Base-by-base conservation (phyloP, 2,113 vertebrate genomes). In the Plecotus auritus region DNA sequence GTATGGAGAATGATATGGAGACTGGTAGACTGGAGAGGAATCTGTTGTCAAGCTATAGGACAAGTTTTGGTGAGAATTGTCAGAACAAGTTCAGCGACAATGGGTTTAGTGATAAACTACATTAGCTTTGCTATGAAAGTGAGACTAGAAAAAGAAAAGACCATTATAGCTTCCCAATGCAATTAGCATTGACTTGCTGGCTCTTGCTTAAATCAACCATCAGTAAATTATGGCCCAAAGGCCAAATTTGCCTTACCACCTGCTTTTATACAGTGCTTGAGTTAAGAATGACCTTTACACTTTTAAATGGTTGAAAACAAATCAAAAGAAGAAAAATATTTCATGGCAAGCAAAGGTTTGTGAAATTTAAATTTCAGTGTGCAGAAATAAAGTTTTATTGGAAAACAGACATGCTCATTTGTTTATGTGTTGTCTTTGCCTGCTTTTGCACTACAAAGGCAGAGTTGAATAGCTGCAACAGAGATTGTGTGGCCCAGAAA, bases 271-370 rank as follows among this genome's bases (percentile, higher is more conserved):
- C n/a, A 37, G 28, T 59, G 18, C 49, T 73, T 37, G 45, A 78
- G 30, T n/a, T 83, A 91, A 88, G 56, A 93, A 51, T 64, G 14
- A 9, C 32, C 73, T 66, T 88, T 37, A 56, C 76, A 56, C 42
- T 85, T 92, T 70, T 49, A 81, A 89, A 26, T 85, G 13, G 40
- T 54, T 93, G 67, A 90, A 95, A 93, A 85, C 20, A 91, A 66
- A 86, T 84, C 5, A 59, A 30, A 83, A 86, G 35, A 87, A 74
- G 17, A 82, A 70, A 91, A 90, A 20, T 64, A n/a, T 45, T 85
- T 86, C 54, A 47, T 56, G 47, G 54, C 26, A 91, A n/a, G 18
- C 56, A 20, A 90, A 86, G 22, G 28, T 12, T 40, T 35, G 42
- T 37, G 17, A 90, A 54, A 94, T 80, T 93, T 80, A 91, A 92